Evolutionary conservation across 1,140 invertebrate genomes (phyloP), one percentile per base, ranked within the genome.

Genomic region (Homalodisca vitripennis): DNA sequence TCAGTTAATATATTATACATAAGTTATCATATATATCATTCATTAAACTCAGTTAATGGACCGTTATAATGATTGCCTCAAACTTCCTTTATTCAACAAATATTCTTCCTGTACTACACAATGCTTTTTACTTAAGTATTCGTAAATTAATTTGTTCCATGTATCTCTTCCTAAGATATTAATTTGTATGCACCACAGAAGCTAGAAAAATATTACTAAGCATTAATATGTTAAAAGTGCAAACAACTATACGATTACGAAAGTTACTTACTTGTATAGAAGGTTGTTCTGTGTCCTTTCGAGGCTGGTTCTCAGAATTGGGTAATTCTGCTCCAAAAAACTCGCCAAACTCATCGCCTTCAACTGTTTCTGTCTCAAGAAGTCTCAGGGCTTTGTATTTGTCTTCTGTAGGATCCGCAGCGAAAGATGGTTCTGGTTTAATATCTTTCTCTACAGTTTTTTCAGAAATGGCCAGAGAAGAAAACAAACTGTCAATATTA

Each of bases 311-410:
- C 24, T 41, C 24, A 17, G 2, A 1, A 34, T 60, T 32, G 12
- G 48, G 26, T n/a, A 68, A 75, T 69, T 81, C 77, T 2, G 82
- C 82, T 24, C 80, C 82, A 55, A 85, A 78, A 75, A 87, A 87
- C 62, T 86, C 84, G 32, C 84, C 84, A 79, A 86, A 87, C 70
- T 86, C 85, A 71, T 86, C 85, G 71, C 77, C 64, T 66, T 62
- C 70, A n/a, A 14, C 26, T n/a, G 27, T 24, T 13, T 62, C 41
- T 57, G 24, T 26, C 32, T 62, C 60, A 47, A 83, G 75, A 71
- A 76, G 76, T 75, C 82, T 79, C 55, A 83, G 74, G 51, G 82
- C 82, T 73, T 82, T 83, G 67, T 83, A 83, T 71, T 80, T 81
- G 68, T 84, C 82, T 71, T 83, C 81, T 2, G 73, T 65, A 29